Evolutionary conservation across 2,888 invertebrate genomes (phyloP), one percentile per base, ranked within the genome.

Genomic region (Podotricha telesiphe): DNA sequence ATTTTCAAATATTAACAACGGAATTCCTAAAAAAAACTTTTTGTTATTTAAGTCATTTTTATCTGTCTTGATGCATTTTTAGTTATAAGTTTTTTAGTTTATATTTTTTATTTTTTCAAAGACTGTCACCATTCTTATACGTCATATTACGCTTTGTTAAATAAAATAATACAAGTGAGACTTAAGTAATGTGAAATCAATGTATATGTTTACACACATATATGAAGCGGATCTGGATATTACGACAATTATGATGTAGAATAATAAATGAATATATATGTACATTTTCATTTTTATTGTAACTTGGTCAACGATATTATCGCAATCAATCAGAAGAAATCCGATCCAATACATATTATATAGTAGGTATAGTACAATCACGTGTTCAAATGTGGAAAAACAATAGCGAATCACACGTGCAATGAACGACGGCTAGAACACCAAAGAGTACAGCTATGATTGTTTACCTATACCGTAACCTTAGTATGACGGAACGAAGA

Each of bases 351-450:
- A 50, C 34, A 62, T 48, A 48, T 34, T 37, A 37, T 62, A 62
- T 55, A 62, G 48, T 62, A 72, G 70, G 70, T 74, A 72, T 74
- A 74, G 64, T 53, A 63, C 70, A 70, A 69, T 70, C 69, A 66
- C 69, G 69, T 68, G 70, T 69, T 67, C 65, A 61, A 61, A 64
- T 56, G 58, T 64, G 47, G 20, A 63, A 53, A 37, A 47, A 53
- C 13, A 74, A 77, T 76, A 80, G 72, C 69, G 72, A 74, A 71
- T 78, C 74, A 75, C 80, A 80, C 76, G 76, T 77, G 80, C 75
- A 75, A 75, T 76, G 80, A 77, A 79, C 81, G 85, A 88, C 92
- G 90, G 92, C 92, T 93, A 93, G 92, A 90, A 86, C 91, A 92
- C 92, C 92, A 93, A 93, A 93, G 92, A 91, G 83, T 81, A 79